These are phyloP conservation scores for Drosophila aff. DNA, from an alignment of 1,140 invertebrate species.

Conservation along the genomic window DNA sequence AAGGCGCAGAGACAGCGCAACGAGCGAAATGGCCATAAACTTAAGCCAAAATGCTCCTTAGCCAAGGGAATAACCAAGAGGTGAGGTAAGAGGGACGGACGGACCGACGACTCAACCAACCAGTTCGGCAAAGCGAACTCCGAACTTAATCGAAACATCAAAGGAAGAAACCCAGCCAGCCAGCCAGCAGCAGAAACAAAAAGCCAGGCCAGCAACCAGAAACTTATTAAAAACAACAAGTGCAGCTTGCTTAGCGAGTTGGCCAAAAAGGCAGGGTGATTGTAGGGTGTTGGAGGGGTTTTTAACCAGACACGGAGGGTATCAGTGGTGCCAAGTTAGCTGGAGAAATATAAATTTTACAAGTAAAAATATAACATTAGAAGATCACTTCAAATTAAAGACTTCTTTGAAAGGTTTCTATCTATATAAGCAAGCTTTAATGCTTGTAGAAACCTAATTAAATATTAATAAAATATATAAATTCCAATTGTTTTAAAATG, in stretches of 20 bases:
- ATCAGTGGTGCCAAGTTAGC: conserved; percentile 4
- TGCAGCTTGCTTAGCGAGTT: conserved; percentile 59
- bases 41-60: conserved; percentile 70
- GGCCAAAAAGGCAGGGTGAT: conserved; percentile 19
- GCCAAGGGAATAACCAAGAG: not conserved
- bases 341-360: not conserved
- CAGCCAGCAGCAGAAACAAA: conserved; percentile 38
- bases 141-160: conserved; percentile 84
- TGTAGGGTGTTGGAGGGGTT: not conserved
- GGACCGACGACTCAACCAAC: conserved; percentile 56
- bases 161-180: conserved; percentile 56
- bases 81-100: conserved; percentile 9
- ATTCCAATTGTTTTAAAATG: too few species aligned
- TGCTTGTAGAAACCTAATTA: not conserved
- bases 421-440: not conserved
- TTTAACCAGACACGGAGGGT: not conserved
- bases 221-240: conserved; percentile 85
- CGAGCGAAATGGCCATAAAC: conserved; percentile 80
- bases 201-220: conserved; percentile 50
- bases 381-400: not conserved
- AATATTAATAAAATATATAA: not conserved
- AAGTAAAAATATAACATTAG: not conserved
- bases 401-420: not conserved
- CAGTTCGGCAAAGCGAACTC: conserved; percentile 78
- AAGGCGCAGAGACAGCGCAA: conserved; percentile 66